phyloP scores from a whole-genome alignment of 2,888 invertebrate species.

The Sphinx pinastri region DNA sequence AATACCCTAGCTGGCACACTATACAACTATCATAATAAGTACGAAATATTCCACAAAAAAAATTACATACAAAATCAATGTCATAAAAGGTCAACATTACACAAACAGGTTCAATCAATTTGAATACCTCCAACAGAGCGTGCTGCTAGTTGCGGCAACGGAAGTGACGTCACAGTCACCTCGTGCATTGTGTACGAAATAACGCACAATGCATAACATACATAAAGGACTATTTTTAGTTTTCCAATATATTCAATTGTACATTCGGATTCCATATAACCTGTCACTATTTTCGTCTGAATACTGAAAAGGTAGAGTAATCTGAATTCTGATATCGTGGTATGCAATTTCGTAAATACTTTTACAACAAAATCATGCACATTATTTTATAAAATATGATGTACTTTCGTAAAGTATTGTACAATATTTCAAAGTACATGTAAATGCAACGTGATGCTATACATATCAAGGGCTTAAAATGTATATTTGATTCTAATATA shows the following conservation, averaged over 20 bases:
- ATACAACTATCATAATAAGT: no score
- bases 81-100: conserved; percentile 20
- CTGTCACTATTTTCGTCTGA: conserved; percentile 8
- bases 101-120: conserved; percentile 10
- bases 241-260: conserved; percentile 22
- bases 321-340: neutral
- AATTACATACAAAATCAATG: neutral
- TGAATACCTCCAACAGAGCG: conserved; percentile 29
- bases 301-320: conserved; percentile 16
- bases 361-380: neutral
- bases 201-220: conserved; percentile 35
- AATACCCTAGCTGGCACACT: no score
- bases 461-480: no score
- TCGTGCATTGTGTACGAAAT: conserved; percentile 64
- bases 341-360: neutral
- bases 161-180: conserved; percentile 72
- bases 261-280: conserved; percentile 15
- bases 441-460: no score
- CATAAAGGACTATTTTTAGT: conserved; percentile 48
- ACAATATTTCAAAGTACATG: no score
- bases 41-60: neutral
- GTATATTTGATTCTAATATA: no score
- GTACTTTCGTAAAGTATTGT: no score
- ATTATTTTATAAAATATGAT: no score
- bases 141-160: conserved; percentile 46